These are phyloP conservation scores for Clarias pachynema DNA, from an alignment of 2,797 vertebrate species.

Conservation along the genomic window DNA sequence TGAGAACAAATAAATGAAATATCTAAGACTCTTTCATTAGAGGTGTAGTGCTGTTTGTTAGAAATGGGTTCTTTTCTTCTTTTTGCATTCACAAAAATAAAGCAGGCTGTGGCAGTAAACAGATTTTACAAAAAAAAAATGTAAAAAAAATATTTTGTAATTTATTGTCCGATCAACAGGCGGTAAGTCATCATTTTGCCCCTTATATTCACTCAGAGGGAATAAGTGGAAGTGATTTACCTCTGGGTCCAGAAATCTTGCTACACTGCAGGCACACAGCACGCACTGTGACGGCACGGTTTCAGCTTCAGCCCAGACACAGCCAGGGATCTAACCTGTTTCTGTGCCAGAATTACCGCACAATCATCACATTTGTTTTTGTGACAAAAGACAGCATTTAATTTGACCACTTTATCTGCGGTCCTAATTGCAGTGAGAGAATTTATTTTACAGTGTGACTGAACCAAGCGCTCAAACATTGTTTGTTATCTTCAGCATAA, in stretches of 20 bases:
- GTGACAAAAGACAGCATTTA: conserved; percentile 29
- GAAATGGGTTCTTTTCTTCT: conserved; percentile 53
- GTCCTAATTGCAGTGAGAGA: neutral
- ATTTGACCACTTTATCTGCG: conserved; percentile 14
- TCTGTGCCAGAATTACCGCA: conserved; percentile 7
- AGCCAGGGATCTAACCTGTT: conserved; percentile 11
- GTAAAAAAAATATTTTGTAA: neutral
- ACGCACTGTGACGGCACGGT: neutral
- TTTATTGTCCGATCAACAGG: neutral
- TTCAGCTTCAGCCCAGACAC: neutral
- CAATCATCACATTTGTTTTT: conserved; percentile 15
- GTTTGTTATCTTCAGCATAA: conserved; percentile 33
- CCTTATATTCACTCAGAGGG: conserved; percentile 7
- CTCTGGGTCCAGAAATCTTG: conserved; percentile 2
- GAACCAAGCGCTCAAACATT: conserved; percentile 23
- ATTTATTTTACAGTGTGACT: conserved; percentile 20
- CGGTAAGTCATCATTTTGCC: neutral
- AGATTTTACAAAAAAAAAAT: conserved; percentile 71
- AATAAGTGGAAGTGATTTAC: conserved; percentile 1
- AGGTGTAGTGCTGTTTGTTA: conserved; percentile 66
- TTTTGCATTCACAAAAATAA: conserved; percentile 66
- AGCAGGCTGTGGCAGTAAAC: conserved; percentile 72
- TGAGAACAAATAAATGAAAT: conserved; percentile 53
- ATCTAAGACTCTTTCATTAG: conserved; percentile 62
- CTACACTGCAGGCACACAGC: conserved; percentile 16